phyloP scores from a whole-genome alignment of 2,797 vertebrate species.

The Luscinia megarhynchos region DNA sequence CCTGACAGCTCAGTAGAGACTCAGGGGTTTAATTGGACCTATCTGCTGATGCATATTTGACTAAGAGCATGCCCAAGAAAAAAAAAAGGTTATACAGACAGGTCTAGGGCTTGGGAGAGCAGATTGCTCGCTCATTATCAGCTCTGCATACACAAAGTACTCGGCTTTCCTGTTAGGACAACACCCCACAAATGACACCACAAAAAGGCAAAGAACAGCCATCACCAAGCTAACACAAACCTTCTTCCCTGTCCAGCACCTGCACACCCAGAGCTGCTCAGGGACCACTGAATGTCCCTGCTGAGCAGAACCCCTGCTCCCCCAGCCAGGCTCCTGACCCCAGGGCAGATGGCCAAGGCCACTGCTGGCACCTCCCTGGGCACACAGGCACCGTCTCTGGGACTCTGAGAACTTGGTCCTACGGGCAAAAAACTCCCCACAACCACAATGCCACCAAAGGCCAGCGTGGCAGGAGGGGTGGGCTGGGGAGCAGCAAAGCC shows the following conservation, averaged over 20 bases:
- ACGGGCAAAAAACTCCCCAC: rapidly evolving
- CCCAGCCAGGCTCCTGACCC: neutral
- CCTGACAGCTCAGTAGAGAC: conserved; percentile 39
- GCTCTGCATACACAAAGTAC: neutral
- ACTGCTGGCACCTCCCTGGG: rapidly evolving
- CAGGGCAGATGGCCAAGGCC: neutral
- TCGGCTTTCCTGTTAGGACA: neutral
- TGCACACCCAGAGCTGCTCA: neutral
- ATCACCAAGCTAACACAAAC: neutral
- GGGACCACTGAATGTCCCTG: rapidly evolving
- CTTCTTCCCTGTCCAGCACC: neutral
- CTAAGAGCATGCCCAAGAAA: neutral
- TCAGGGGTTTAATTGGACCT: conserved; percentile 49
- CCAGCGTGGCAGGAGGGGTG: neutral
- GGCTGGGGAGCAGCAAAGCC: neutral
- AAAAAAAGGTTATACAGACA: neutral
- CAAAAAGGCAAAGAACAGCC: neutral
- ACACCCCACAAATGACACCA: neutral
- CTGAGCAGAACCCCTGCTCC: neutral
- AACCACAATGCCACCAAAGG: neutral
- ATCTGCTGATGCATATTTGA: conserved; percentile 23
- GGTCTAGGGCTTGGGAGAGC: neutral
- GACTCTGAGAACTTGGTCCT: neutral
- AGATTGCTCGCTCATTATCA: neutral
- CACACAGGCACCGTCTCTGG: neutral